Evolutionary conservation across 2,113 vertebrate genomes (phyloP).

Genomic region (Antechinus stuartii): DNA sequence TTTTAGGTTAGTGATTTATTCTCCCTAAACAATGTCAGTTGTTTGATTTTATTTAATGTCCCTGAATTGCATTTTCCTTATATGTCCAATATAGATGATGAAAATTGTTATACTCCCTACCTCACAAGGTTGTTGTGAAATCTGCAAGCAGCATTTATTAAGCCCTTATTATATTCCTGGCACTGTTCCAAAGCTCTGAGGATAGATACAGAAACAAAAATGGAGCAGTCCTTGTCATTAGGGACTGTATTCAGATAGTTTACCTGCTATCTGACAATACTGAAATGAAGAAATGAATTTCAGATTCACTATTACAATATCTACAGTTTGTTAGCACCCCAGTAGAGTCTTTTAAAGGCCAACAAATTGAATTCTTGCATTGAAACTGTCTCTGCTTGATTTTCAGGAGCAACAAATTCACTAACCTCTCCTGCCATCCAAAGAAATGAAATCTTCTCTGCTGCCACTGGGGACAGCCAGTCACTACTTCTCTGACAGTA

Average conservation of each 20-base stretch:
- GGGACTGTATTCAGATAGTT: background rate
- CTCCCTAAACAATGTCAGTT: background rate
- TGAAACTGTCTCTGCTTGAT: background rate
- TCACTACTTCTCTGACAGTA: background rate
- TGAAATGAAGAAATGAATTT: background rate
- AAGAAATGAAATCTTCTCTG: background rate
- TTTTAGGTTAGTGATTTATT: background rate
- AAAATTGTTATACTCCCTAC: background rate
- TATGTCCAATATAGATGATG: background rate
- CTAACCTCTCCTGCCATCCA: background rate
- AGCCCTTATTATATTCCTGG: background rate
- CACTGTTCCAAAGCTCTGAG: background rate
- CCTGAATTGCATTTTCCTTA: background rate
- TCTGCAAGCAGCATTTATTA: background rate
- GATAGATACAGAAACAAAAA: background rate
- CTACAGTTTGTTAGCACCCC: background rate
- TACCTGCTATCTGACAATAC: background rate
- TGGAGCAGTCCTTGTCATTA: background rate
- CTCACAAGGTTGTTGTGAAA: background rate
- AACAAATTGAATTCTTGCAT: background rate
- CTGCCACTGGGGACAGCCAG: background rate
- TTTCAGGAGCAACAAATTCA: background rate
- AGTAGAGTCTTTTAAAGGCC: background rate
- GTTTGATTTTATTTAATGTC: background rate
- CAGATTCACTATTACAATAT: background rate